Base-by-base conservation (phyloP, 1,140 invertebrate genomes). In the Brachionus manjavacas region DNA sequence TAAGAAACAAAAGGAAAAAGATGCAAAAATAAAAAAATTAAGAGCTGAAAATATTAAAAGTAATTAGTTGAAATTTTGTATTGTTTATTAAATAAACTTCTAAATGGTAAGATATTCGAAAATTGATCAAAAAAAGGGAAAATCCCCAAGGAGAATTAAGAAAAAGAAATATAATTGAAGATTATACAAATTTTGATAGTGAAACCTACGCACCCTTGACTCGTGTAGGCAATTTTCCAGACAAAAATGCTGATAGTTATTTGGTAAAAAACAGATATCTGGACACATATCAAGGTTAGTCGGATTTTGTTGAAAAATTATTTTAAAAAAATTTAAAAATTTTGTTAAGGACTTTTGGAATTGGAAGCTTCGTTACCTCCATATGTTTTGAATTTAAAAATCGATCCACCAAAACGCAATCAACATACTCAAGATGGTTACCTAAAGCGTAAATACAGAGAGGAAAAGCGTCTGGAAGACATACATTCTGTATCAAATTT, bases 31-130 rank as follows among this genome's bases (percentile, higher is more conserved):
- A 31, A 87, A 86, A 85, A 88, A 88, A 85, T 88, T 89, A 25
- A 86, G 89, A 83, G 87, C 87, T 86, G 88, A 90, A 81, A 88
- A 90, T 80, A 88, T 90, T 25, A 88, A 88, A 87, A 86, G 89
- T 89, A 85, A 35, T n/a, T 72, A n/a, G 28, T 84, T 55, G 31
- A 35, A 39, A 14, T 39, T 28, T 20, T 16, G 23, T 76, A 46
- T 25, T 64, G 7, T 60, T 68, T 66, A 2, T 31, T 70, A 28
- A 25, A 66, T 20, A 28, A 83, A 55, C 16, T 79, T 43, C 9
- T 28, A 46, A 39, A 41, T 66, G 7, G n/a, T 12, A 2, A 81
- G 66, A 52, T 23, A 68, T 68, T 35, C 79, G 55, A 70, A 89
- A 89, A 68, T 84, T 90, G 11, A 88, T 87, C 4, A 86, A 86